Evolutionary conservation across 30 jellyfish, hydroid and myxozoan genomes (phyloP).

Genomic region (Cassiopea xamachana): DNA sequence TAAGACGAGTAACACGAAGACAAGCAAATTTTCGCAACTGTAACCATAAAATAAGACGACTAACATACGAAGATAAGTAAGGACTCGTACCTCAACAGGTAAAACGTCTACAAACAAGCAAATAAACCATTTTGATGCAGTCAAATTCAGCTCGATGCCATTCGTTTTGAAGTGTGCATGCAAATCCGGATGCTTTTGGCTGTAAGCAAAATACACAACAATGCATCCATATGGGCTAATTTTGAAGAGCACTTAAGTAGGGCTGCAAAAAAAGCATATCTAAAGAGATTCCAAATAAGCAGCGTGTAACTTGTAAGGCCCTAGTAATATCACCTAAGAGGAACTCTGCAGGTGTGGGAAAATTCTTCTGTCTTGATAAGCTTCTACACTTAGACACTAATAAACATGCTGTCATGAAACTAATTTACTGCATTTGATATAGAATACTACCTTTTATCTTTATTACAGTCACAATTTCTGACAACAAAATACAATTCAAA

Average conservation of each 20-base stretch:
- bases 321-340: no score
- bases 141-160: slow-evolving; percentile 81
- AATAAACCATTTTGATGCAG: slow-evolving; percentile 93
- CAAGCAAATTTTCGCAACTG: neutral
- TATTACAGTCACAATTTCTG: neutral
- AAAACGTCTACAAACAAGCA: slow-evolving; percentile 90
- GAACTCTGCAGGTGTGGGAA: no score
- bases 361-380: no score
- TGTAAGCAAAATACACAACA: slow-evolving; percentile 23
- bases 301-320: no score
- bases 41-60: neutral
- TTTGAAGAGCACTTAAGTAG: no score
- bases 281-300: no score
- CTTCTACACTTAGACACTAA: no score
- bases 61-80: neutral
- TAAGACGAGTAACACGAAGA: neutral
- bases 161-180: slow-evolving; percentile 65
- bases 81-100: slow-evolving; percentile 91
- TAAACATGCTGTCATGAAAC: no score
- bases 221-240: neutral
- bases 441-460: no score
- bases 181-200: slow-evolving; percentile 83
- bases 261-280: no score
- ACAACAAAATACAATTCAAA: neutral
- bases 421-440: no score